Evolutionary conservation across 2,797 vertebrate genomes (phyloP), one percentile per base, ranked within the genome.

Genomic region (Enteromius argenteus): DNA sequence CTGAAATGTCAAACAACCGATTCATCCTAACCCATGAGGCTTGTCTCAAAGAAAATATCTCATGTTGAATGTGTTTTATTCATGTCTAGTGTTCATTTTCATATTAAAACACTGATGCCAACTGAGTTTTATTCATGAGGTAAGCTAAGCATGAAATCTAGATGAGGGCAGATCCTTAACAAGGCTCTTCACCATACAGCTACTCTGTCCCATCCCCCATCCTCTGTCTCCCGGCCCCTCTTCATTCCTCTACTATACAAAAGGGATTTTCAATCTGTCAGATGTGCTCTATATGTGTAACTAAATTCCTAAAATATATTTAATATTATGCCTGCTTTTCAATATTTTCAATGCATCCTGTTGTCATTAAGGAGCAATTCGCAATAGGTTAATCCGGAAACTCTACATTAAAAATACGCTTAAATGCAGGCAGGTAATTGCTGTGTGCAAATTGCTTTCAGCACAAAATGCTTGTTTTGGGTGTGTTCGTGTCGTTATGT

Each of bases 111-210:
- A 37, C 49, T 82, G 74, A 83, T 81, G 79, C 60, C 23, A 73
- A 83, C 44, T 66, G 46, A 83, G 49, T 56, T 75, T 75, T 83
- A 86, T 68, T 80, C 49, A 68, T 39, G 76, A 79, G 79, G 17
- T 46, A 77, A 80, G 23, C 53, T 42, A 73, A 62, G 49, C 79
- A 23, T 71, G 51, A 77, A 72, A 71, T 71, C 60, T 58, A 81
- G 72, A 85, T 68, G 62, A 81, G 53, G 72, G 46, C 21, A 39
- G 13, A 2, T 6, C 21, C 32, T 68, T 80, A 80, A 80, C 64
- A 80, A 68, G 46, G 64, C 64, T 53, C 13, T 3, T 80, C 46
- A 53, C 30, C 21, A 6, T 51, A 53, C 0, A 37, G 0, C 35
- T 37, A 27, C 37, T 27, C 14, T 3, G 14, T 19, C 39, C 66